Base-by-base conservation (phyloP, 1,140 invertebrate species). In the Anadara kagoshimensis region DNA sequence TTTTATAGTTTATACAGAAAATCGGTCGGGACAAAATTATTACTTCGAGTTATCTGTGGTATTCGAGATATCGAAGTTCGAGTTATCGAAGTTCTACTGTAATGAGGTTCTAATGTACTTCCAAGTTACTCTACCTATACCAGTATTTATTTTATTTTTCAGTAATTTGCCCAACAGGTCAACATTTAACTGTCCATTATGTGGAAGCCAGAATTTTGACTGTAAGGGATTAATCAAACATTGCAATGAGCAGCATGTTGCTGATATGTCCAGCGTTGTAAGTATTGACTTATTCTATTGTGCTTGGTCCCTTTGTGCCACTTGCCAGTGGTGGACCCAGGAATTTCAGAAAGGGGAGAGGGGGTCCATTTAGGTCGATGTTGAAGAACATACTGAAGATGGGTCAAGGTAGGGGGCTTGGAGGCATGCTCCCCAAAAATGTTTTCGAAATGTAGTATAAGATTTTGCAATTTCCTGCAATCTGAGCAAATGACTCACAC, bases 241-340 rank as follows among this genome's bases (percentile, higher is more conserved):
- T 59, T 86, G 85, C 78, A 85, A 83, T 41, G 58, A 76, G 24
- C 18, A 64, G 0, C 87, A 87, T 64, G 26, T 36, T 16, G 47
- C 75, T n/a, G 75, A 73, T 43, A 24, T 67, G 22, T 51, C 58
- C n/a, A 70, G 74, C 65, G 81, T 86, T 26, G 85, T 86, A 73
- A 79, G 83, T 81, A 59, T 44, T 41, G 8, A 10, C 56, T 18
- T 41, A 12, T 10, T 53, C 51, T 45, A 36, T 26, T 51, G 43
- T 8, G 8, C 44, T 16, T 44, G 22, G 29, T 36, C 5, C 5
- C 14, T n/a, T 69, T 41, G 5, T 12, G 43, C 26, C 56, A 4
- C 49, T 18, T 57, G 20, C 8, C 11, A 41, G 11, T n/a, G n/a
- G n/a, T n/a, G n/a, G n/a, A n/a, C n/a, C n/a, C n/a, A n/a, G n/a